Evolutionary conservation across 2,113 vertebrate genomes (phyloP).

Genomic region (Ctenomys sociabilis): DNA sequence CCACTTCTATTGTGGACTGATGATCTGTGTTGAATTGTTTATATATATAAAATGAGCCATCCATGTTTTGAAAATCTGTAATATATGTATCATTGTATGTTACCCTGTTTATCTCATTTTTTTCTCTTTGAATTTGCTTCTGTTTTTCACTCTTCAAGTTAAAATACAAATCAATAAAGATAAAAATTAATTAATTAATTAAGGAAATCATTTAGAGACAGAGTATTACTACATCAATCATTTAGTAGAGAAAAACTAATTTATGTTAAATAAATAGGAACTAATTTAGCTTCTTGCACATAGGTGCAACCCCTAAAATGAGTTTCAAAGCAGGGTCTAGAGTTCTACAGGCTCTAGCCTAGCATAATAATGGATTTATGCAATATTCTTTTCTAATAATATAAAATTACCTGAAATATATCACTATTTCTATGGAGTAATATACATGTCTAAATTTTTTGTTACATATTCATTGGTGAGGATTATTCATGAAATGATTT

Average conservation of each 20-base stretch:
- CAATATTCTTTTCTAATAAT: constrained; percentile 30
- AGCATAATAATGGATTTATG: neutral
- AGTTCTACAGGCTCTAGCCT: neutral
- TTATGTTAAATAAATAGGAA: constrained; percentile 54
- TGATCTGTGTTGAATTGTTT: too few relatives aligned
- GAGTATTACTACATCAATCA: neutral
- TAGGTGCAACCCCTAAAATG: constrained; percentile 7
- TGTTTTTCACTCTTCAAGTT: too few relatives aligned
- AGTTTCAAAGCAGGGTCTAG: constrained; percentile 31
- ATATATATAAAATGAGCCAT: too few relatives aligned
- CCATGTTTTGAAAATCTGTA: too few relatives aligned
- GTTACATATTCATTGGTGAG: neutral
- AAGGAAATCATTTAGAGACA: neutral
- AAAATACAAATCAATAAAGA: too few relatives aligned
- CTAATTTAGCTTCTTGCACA: constrained; percentile 24
- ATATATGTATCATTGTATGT: too few relatives aligned
- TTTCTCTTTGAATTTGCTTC: too few relatives aligned
- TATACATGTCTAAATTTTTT: neutral
- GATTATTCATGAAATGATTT: neutral
- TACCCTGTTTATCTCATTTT: too few relatives aligned
- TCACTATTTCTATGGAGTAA: neutral
- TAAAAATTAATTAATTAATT: too few relatives aligned
- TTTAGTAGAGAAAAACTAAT: constrained; percentile 33
- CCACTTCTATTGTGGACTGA: too few relatives aligned
- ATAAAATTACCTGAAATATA: constrained; percentile 50